phyloP scores from a whole-genome alignment of 1,140 invertebrate species.

The Drosophila rufa region DNA sequence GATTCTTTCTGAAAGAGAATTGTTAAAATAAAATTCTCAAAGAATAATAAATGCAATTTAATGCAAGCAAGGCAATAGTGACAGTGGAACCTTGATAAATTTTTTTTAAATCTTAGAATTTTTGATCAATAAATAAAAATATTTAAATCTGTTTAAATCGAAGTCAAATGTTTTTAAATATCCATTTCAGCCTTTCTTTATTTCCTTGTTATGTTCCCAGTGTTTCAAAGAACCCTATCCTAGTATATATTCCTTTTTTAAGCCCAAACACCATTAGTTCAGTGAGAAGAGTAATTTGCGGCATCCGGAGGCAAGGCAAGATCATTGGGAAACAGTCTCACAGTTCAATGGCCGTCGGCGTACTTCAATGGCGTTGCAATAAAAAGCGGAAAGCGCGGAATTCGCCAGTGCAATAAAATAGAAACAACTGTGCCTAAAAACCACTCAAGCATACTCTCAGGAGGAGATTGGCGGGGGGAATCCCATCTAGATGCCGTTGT shows the following conservation, averaged over 20 bases:
- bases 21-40: background rate
- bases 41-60: constrained; percentile 7
- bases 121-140: too few species aligned
- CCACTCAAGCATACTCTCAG: constrained; percentile 73
- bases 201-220: too few species aligned
- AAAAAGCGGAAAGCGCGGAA: constrained; percentile 66
- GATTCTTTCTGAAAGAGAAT: background rate
- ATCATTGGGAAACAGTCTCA: constrained; percentile 59
- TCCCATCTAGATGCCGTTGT: constrained; percentile 48
- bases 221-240: background rate
- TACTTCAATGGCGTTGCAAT: constrained; percentile 78
- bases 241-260: background rate
- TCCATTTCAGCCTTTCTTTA: too few species aligned
- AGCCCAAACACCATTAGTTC: constrained; percentile 9
- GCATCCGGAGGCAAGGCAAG: constrained; percentile 37
- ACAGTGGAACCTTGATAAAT: background rate
- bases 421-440: constrained; percentile 82
- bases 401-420: constrained; percentile 79
- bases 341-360: constrained; percentile 70
- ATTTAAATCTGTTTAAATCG: too few species aligned
- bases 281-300: constrained; percentile 35
- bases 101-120: background rate
- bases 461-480: background rate
- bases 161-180: too few species aligned
- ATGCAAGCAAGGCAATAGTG: background rate